These are phyloP conservation scores for Philonicus albiceps DNA, from an alignment of 2,888 invertebrate species.

Conservation along the genomic window DNA sequence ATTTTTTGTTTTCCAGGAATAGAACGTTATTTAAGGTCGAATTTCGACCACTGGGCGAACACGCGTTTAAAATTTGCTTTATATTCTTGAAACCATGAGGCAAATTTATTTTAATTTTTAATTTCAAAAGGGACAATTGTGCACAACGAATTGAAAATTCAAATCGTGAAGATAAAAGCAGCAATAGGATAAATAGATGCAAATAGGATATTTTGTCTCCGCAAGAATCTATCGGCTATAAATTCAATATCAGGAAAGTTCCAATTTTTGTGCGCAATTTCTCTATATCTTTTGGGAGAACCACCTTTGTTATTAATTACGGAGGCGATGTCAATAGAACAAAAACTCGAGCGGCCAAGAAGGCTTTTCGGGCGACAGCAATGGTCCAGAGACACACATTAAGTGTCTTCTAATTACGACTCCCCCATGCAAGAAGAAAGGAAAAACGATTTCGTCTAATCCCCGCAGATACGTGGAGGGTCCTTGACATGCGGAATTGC, in stretches of 20 bases:
- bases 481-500: background rate
- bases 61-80: too few species aligned
- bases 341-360: background rate
- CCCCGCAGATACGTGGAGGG: background rate
- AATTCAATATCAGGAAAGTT: background rate
- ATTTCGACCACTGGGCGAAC: too few species aligned
- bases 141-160: background rate
- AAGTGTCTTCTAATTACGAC: background rate
- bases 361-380: background rate
- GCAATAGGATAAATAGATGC: background rate
- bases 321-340: background rate
- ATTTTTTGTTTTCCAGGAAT: too few species aligned
- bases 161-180: background rate
- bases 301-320: background rate
- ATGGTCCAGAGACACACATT: background rate
- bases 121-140: background rate
- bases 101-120: too few species aligned
- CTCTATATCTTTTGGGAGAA: background rate
- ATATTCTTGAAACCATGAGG: too few species aligned
- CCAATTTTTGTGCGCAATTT: background rate
- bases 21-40: too few species aligned
- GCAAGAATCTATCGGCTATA: background rate
- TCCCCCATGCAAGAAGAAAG: background rate
- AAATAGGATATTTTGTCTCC: background rate
- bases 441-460: background rate